Base-by-base conservation (phyloP, 2,888 invertebrate genomes). In the Chloroclysta siterata region DNA sequence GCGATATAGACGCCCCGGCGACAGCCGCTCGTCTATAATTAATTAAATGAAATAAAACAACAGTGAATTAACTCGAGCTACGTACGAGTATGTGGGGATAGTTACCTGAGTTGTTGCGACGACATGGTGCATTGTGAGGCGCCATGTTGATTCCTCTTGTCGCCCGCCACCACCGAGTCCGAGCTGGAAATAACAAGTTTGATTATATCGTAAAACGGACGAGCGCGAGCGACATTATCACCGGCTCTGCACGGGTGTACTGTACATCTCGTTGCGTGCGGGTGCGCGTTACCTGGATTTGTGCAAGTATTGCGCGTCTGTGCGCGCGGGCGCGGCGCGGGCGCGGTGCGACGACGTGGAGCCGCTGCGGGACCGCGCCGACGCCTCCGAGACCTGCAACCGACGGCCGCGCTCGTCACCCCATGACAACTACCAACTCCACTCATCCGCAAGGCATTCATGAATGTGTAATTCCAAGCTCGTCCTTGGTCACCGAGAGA, bases 121-220 rank as follows among this genome's bases (percentile, higher is more conserved):
- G 65, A 48, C 52, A 36, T 36, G 13, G 39, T 7, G 53, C 71
- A 72, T 72, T 41, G 71, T 75, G 15, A 10, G 0, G 62, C 54
- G 76, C 73, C 55, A 77, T 22, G 79, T 28, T 66, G 65, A 17
- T 71, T 75, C 69, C 68, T 72, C 63, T 73, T 68, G 58, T 81
- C 85, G 44, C 74, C 68, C 66, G 83, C 74, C 70, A 89, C 91
- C 70, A 84, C 83, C 11, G 86, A 80, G 80, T 92, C 92, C 2
- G 92, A 92, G 69, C 89, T 90, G 78, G 17, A 41, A 28, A 42
- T 8, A 33, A 33, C 33, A 33, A 33, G 7, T 8, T 33, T 33
- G n/a, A n/a, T n/a, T 7, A 33, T 33, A 33, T 22, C 1, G 3
- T 22, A 22, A 22, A 22, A 22, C 22, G 22, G 22, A 22, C 22